Conservation (phyloP, 1,140 invertebrate genomes). For the Dreissena rostriformis region DNA sequence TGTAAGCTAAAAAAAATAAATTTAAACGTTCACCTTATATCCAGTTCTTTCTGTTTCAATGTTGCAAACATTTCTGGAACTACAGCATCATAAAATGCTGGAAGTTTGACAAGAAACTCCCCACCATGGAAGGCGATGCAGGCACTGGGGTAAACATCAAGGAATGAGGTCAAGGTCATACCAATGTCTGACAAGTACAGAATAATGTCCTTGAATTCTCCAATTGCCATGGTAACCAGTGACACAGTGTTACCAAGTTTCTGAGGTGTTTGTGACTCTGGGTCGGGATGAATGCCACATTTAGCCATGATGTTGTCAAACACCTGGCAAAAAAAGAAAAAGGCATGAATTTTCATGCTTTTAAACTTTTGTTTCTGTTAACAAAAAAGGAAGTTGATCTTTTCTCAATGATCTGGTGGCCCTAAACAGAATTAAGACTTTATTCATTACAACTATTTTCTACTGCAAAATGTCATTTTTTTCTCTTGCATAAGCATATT, state of each 20-base stretch:
- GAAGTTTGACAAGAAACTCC: slow-evolving; percentile 69
- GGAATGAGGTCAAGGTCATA: slow-evolving; percentile 86
- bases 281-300: slow-evolving; percentile 81
- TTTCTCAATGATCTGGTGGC: too few relatives aligned
- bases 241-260: slow-evolving; percentile 62
- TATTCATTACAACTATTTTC: too few relatives aligned
- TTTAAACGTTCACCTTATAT: slow-evolving; percentile 59
- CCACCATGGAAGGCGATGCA: slow-evolving; percentile 82
- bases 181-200: slow-evolving; percentile 87
- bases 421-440: too few relatives aligned
- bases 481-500: too few relatives aligned
- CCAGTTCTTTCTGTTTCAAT: slow-evolving; percentile 68
- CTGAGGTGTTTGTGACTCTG: slow-evolving; percentile 60
- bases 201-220: slow-evolving; percentile 86
- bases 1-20: too few relatives aligned
- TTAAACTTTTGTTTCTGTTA: too few relatives aligned
- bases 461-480: too few relatives aligned
- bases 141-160: slow-evolving; percentile 85
- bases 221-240: slow-evolving; percentile 61
- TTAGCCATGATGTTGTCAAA: slow-evolving; percentile 81
- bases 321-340: slow-evolving; percentile 71
- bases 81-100: slow-evolving; percentile 78
- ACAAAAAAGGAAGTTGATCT: too few relatives aligned
- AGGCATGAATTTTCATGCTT: neutral
- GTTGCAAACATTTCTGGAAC: slow-evolving; percentile 71